These are phyloP conservation scores for Latrodectus elegans DNA, from an alignment of 2,888 invertebrate species.

Conservation along the genomic window DNA sequence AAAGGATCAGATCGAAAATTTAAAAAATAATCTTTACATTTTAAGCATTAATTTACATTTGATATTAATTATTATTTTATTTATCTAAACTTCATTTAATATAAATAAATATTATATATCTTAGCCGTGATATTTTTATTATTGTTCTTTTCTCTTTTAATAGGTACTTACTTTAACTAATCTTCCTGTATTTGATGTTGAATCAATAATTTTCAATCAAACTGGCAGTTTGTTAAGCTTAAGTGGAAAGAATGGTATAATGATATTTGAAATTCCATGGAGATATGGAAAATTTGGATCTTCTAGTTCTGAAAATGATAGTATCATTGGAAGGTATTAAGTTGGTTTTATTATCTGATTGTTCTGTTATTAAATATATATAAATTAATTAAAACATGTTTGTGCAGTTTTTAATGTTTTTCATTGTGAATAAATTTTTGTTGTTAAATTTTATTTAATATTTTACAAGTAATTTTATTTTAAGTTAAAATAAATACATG, in stretches of 20 bases:
- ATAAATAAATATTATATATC: background rate
- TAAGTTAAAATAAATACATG: no score
- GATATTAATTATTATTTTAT: background rate
- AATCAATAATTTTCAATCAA: constrained; percentile 81
- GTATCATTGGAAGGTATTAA: constrained; percentile 80
- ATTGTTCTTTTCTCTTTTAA: constrained; percentile 72
- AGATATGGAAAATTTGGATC: constrained; percentile 82
- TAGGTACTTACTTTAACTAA: constrained; percentile 83
- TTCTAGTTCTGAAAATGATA: constrained; percentile 81
- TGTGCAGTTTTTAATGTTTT: no score
- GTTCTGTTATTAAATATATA: no score
- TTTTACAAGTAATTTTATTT: no score
- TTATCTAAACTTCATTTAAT: background rate
- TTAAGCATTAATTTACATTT: no score
- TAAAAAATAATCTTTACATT: no score
- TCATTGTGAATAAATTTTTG: no score
- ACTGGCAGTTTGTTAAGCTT: constrained; percentile 82
- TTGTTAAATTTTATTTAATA: no score
- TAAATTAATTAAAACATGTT: no score
- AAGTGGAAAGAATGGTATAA: constrained; percentile 83
- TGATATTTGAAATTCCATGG: constrained; percentile 83
- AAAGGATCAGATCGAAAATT: no score
- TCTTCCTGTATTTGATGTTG: constrained; percentile 83
- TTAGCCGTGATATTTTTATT: background rate
- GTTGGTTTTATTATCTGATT: no score